Base-by-base conservation (phyloP, 1,140 invertebrate genomes). In the Tachypleus tridentatus region DNA sequence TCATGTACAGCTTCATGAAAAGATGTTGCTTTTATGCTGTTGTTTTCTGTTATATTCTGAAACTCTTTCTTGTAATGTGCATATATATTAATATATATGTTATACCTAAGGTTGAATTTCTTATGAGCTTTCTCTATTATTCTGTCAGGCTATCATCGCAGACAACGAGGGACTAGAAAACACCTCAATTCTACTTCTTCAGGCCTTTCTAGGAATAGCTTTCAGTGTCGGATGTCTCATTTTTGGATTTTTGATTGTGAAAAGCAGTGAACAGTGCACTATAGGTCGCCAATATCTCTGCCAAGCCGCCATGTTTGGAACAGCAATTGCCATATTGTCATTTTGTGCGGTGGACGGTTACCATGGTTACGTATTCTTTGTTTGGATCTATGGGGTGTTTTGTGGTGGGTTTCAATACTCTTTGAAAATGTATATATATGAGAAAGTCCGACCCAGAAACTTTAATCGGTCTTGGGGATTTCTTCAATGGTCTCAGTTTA, bases 381-480 rank as follows among this genome's bases (percentile, higher is more conserved):
- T 83, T 7, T 86, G 84, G 83, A 78, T 86, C 74, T 85, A 85
- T 72, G 69, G 66, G 4, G 53, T 61, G 0, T 84, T 76, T 61
- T 78, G 80, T 64, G 84, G 83, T 60, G 68, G 73, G 67, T 47
- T 70, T 3, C 87, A 89, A 73, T 92, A 92, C 73, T 87, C 88
- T 9, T 78, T 93, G 49, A 92, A 92, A 76, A 89, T 92, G 84
- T 91, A 91, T 77, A 89, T 87, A 0, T 90, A 91, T 72, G 89
- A 93, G 75, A 81, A 87, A 69, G 88, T 92, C 5, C 78, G 88
- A 54, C 88, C 88, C 0, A 81, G 88, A 64, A 88, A 93, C 75
- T 93, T 93, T 76, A 87, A 89, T 0, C 80, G 88, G 63, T 89
- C 89, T 0, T 94, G 90, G 90, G 87, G 88, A 59, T 93, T 89